Base-by-base conservation (phyloP, 2,888 invertebrate genomes). In the Lepetodrilus schrolli region DNA sequence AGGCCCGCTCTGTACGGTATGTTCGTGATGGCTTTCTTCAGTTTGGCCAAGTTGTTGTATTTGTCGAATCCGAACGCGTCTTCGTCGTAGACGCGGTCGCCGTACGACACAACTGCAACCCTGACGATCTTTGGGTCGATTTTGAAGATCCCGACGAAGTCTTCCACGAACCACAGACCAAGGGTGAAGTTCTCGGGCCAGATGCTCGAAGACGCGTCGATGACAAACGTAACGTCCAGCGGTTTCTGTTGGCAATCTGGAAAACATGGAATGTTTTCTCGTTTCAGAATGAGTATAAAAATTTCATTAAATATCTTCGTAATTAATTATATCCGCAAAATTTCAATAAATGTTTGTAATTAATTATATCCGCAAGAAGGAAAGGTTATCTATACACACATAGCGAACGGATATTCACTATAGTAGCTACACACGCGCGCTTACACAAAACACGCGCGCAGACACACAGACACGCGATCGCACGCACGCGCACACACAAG, bases 161-260 rank as follows among this genome's bases (percentile, higher is more conserved):
- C 72, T 20, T 76, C 74, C 3, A 78, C 50, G 37, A 80, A 80
- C 72, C 75, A 71, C 5, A 76, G 68, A 4, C 73, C 79, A 0
- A 71, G 2, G 58, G 79, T 80, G 68, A 80, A 80, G 71, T 80
- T 80, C 2, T 71, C 50, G 1, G 37, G 73, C 76, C 76, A 76
- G 65, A 80, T 78, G 66, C 78, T 78, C 10, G 74, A 48, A 2
- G 74, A 76, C 0, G 72, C 68, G 66, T 80, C 77, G 23, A 76
- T 66, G 26, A 78, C 69, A 23, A 77, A 80, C 23, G 75, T 48
- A 1, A 78, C 47, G 17, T 78, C 77, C 72, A 78, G 17, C 4
- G 75, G 74, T 7, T 66, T 71, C 26, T 70, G 70, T 20, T 65
- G 26, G 51, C 75, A 78, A 2, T 66, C 73, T 76, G 68, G 36